phyloP scores from a whole-genome alignment of 92 coral and sea anemone genomes.

The Palythoa grandis region DNA sequence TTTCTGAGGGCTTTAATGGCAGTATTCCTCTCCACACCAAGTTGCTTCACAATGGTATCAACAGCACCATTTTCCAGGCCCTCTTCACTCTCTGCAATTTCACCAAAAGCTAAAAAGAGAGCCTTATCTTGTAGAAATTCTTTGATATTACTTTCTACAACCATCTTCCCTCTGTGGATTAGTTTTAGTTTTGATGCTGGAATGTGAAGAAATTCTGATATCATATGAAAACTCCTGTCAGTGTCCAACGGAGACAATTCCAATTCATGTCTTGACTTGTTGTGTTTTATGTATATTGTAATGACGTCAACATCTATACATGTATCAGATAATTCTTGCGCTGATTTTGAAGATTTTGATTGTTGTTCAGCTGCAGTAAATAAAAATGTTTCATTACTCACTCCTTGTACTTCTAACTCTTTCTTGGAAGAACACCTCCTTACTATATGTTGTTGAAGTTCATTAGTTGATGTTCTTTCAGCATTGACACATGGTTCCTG shows the following conservation, averaged over 20 bases:
- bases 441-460: neutral
- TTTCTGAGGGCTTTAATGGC: conserved; percentile 80
- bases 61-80: conserved; percentile 81
- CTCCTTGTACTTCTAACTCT: neutral
- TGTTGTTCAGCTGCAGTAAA: neutral
- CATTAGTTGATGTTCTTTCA: neutral
- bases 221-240: conserved; percentile 43
- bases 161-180: conserved; percentile 87
- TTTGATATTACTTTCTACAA: conserved; percentile 56
- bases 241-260: conserved; percentile 45
- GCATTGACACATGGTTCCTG: neutral
- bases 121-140: conserved; percentile 58
- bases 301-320: neutral
- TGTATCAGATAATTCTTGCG: neutral
- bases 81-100: conserved; percentile 86
- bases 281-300: conserved; percentile 71
- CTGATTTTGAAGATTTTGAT: neutral
- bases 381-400: neutral
- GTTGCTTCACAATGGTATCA: conserved; percentile 81
- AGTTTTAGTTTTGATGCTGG: conserved; percentile 79
- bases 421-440: neutral
- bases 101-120: conserved; percentile 91
- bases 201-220: conserved; percentile 69
- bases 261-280: conserved; percentile 70
- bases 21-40: conserved; percentile 83